phyloP scores from a whole-genome alignment of 1,140 invertebrate genomes.

The Penaeus japonicus region DNA sequence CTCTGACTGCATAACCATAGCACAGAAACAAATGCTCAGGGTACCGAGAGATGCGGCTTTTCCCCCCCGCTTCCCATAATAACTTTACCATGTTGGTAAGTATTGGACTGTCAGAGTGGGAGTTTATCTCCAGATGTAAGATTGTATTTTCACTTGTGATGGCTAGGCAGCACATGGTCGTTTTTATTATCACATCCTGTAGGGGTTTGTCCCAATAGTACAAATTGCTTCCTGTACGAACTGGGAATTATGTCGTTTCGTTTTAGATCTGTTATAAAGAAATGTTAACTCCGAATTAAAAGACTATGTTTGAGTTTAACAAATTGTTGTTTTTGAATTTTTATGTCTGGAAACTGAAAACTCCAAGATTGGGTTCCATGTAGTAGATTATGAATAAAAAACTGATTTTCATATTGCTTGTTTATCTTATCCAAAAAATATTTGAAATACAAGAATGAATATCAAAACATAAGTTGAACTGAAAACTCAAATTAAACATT shows the following conservation, averaged over 20 bases:
- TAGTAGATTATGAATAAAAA: constrained; percentile 10
- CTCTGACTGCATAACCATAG: too few relatives aligned
- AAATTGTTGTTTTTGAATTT: constrained; percentile 17
- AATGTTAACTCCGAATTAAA: background rate
- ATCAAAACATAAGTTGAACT: too few relatives aligned
- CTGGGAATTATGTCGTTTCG: background rate
- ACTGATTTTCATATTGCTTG: background rate
- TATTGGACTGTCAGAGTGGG: background rate
- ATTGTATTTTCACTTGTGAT: background rate
- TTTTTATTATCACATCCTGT: background rate
- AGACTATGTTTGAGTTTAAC: background rate
- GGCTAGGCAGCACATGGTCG: background rate
- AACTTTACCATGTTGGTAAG: background rate
- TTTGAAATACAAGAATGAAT: too few relatives aligned
- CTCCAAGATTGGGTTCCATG: constrained; percentile 10
- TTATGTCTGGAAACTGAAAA: background rate
- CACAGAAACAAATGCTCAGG: background rate
- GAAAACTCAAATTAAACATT: too few relatives aligned
- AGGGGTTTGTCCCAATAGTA: background rate
- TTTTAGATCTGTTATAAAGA: constrained; percentile 14
- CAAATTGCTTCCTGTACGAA: background rate
- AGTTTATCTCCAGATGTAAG: background rate
- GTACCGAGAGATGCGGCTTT: background rate
- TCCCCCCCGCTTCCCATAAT: background rate
- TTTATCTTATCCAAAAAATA: too few relatives aligned